Evolutionary conservation across 2,113 vertebrate genomes (phyloP).

Genomic region (Scomber scombrus): DNA sequence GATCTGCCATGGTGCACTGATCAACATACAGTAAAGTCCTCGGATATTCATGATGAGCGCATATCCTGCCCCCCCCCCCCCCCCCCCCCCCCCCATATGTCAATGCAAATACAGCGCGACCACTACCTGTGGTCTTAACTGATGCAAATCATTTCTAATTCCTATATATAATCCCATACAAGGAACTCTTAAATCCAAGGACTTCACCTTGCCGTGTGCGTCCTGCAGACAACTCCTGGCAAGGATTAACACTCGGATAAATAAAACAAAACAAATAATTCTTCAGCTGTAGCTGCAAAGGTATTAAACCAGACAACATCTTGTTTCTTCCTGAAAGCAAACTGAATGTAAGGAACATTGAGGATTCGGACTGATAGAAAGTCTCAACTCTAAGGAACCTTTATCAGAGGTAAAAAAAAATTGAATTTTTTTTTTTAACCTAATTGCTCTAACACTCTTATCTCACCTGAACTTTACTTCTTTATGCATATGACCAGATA

Average conservation of each 20-base stretch:
- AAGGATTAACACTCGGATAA: conserved; percentile 58
- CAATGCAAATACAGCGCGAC: conserved; percentile 63
- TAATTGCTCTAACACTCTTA: conserved; percentile 9
- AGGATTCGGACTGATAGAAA: conserved; percentile 17
- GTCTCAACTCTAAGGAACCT: conserved; percentile 25
- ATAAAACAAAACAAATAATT: conserved; percentile 57
- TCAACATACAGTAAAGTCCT: conserved; percentile 54
- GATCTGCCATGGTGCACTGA: conserved; percentile 40
- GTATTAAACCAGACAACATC: conserved; percentile 38
- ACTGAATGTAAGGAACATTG: too few species aligned
- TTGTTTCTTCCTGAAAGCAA: background rate
- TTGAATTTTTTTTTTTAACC: background rate
- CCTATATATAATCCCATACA: conserved; percentile 51
- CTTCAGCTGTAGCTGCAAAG: conserved; percentile 39
- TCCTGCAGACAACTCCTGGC: conserved; percentile 39
- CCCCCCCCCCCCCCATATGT: background rate
- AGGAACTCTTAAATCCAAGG: conserved; percentile 21
- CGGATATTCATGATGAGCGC: conserved; percentile 26
- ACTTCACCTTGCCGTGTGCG: conserved; percentile 45
- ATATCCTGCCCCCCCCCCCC: conserved; percentile 3
- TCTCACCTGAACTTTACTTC: background rate
- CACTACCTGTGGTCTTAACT: conserved; percentile 55
- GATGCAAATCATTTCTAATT: conserved; percentile 69
- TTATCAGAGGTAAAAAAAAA: conserved; percentile 52
- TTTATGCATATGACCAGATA: background rate